Evolutionary conservation across 2,888 invertebrate species (phyloP).

Genomic region (Plutella xylostella): DNA sequence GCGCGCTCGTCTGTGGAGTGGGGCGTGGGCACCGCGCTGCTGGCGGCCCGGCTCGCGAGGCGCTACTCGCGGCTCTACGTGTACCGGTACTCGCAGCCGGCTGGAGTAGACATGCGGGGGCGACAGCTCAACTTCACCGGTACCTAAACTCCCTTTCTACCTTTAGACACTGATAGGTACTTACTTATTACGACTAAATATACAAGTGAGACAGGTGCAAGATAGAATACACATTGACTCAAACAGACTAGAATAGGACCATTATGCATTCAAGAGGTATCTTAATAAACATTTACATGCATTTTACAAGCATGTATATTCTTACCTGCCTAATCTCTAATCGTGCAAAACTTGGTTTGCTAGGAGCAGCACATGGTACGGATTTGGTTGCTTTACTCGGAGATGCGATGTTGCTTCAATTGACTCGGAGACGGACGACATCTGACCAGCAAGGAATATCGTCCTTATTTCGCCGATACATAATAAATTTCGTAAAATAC

Average conservation of each 20-base stretch:
- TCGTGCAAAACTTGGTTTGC: not conserved
- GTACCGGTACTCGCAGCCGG: slow-evolving; percentile 65
- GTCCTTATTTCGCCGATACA: slow-evolving; percentile 33
- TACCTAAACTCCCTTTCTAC: slow-evolving; percentile 22
- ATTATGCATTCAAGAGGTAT: too few relatives aligned
- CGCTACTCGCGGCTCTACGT: slow-evolving; percentile 62
- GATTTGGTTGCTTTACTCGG: slow-evolving; percentile 76
- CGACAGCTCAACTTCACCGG: slow-evolving; percentile 62
- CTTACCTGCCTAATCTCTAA: not conserved
- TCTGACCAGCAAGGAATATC: slow-evolving; percentile 68
- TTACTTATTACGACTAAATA: too few relatives aligned
- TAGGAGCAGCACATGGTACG: slow-evolving; percentile 75
- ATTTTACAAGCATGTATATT: not conserved
- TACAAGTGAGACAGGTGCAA: too few relatives aligned
- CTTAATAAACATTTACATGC: too few relatives aligned
- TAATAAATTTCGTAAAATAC: slow-evolving; percentile 59
- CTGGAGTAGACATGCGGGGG: slow-evolving; percentile 51
- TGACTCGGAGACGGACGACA: slow-evolving; percentile 72
- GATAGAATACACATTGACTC: too few relatives aligned
- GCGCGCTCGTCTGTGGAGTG: slow-evolving; percentile 71
- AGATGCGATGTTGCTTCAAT: slow-evolving; percentile 74
- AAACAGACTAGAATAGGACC: too few relatives aligned
- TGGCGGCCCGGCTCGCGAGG: slow-evolving; percentile 63
- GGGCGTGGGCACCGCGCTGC: slow-evolving; percentile 66
- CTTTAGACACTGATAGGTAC: too few relatives aligned